These are phyloP conservation scores for Erythrolamprus reginae DNA, from an alignment of 2,113 vertebrate species.

Conservation along the genomic window DNA sequence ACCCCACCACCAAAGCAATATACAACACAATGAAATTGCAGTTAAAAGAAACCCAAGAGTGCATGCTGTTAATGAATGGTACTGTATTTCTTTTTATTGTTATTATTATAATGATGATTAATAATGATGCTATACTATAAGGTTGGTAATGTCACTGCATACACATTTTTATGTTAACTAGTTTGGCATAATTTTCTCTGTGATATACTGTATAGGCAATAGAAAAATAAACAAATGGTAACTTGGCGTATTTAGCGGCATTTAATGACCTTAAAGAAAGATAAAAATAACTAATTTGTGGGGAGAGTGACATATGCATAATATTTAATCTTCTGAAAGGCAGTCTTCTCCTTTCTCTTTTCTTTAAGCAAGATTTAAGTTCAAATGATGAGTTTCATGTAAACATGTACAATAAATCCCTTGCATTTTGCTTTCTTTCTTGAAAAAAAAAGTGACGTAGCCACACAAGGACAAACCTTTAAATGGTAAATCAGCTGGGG, in stretches of 20 bases:
- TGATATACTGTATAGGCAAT: not conserved
- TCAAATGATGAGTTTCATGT: not conserved
- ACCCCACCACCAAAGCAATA: not conserved
- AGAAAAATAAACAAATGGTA: not conserved
- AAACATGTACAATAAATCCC: not conserved
- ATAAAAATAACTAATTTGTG: not conserved
- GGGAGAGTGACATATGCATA: not conserved
- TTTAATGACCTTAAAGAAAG: not conserved
- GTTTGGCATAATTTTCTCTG: not conserved
- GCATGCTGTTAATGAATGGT: not conserved
- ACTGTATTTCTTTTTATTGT: not conserved
- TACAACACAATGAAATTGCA: not conserved
- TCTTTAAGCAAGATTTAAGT: not conserved
- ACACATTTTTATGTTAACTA: not conserved
- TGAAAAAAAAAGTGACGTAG: not conserved
- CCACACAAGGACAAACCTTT: not conserved
- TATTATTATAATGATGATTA: not conserved
- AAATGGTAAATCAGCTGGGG: not conserved
- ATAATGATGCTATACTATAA: not conserved
- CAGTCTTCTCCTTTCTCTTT: not conserved
- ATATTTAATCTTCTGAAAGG: not conserved
- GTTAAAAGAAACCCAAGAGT: not conserved
- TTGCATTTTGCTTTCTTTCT: not conserved
- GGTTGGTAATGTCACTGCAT: not conserved
- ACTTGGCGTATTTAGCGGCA: not conserved